A percentile compares a stretch with the other conserved stretches of the same genome.
phyloP scores from a whole-genome alignment of 2,113 vertebrate genomes.

The Pterophyllum scalare region DNA sequence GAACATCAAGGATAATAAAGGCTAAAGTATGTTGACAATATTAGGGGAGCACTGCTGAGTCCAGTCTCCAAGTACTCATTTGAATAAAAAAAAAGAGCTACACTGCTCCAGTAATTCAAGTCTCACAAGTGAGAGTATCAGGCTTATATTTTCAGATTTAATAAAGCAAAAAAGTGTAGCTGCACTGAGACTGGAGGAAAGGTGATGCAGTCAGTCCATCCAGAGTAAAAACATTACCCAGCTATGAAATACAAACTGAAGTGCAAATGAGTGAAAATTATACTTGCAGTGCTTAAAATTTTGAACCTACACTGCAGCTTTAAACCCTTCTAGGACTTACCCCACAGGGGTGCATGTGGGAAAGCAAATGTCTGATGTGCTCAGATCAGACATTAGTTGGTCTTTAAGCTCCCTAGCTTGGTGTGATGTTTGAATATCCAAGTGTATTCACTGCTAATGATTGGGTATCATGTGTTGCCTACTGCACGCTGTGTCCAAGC shows the following conservation, averaged over 20 bases:
- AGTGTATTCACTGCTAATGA: too few relatives aligned
- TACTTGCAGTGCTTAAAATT: neutral
- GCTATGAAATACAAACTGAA: neutral
- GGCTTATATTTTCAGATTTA: too few relatives aligned
- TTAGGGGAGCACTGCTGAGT: neutral
- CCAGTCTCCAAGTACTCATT: neutral
- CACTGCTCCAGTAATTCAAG: neutral
- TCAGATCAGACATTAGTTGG: too few relatives aligned
- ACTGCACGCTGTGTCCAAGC: too few relatives aligned
- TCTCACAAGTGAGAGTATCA: too few relatives aligned
- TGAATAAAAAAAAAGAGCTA: neutral
- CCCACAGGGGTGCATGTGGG: too few relatives aligned
- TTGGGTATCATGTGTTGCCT: too few relatives aligned
- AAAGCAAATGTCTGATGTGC: too few relatives aligned
- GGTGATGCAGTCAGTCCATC: neutral
- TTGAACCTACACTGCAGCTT: neutral
- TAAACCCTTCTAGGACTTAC: neutral
- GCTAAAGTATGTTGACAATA: neutral
- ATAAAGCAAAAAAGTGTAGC: too few relatives aligned
- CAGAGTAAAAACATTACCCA: neutral
- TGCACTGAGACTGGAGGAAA: neutral
- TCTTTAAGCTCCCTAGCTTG: too few relatives aligned
- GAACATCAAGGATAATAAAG: neutral
- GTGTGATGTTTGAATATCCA: too few relatives aligned
- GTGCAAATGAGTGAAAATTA: neutral